Percentiles rank a stretch among this genome's conserved stretches.
Evolutionary conservation across 2,797 vertebrate genomes (phyloP).

Genomic region (Eupleurogrammus muticus): DNA sequence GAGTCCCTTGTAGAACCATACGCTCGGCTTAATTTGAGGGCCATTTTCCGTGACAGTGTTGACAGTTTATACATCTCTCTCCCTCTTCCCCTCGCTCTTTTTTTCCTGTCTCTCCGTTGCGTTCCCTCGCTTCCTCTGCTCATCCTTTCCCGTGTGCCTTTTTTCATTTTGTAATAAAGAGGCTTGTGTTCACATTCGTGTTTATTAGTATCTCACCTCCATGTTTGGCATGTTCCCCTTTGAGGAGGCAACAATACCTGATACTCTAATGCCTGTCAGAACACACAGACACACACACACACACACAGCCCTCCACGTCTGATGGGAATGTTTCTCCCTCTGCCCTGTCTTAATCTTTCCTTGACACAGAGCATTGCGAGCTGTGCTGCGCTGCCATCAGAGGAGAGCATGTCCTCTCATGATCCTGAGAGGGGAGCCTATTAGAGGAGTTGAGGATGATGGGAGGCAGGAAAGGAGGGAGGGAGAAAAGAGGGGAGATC

Average conservation of each 20-base stretch:
- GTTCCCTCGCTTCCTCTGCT: conserved; percentile 54
- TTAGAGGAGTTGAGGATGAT: conserved; percentile 80
- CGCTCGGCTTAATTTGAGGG: conserved; percentile 86
- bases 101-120: conserved; percentile 32
- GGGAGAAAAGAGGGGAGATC: conserved; percentile 78
- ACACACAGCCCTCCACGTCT: conserved; percentile 45
- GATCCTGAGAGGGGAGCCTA: conserved; percentile 81
- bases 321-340: conserved; percentile 76
- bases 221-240: conserved; percentile 82
- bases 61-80: conserved; percentile 87
- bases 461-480: conserved; percentile 78
- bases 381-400: conserved; percentile 81
- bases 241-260: conserved; percentile 84
- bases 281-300: conserved; percentile 19
- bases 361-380: conserved; percentile 78
- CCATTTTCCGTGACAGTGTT: conserved; percentile 88
- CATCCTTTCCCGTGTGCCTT: conserved; percentile 41
- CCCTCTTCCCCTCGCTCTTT: conserved; percentile 46
- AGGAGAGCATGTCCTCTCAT: conserved; percentile 83
- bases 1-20: conserved; percentile 82
- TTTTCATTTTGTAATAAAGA: conserved; percentile 74
- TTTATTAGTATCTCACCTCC: conserved; percentile 85
- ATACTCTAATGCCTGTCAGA: conserved; percentile 82
- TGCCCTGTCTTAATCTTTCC: conserved; percentile 84
- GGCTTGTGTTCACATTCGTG: conserved; percentile 81